Percentiles rank a stretch among this genome's conserved stretches.
Evolutionary conservation across 1,140 invertebrate species (phyloP).

Genomic region (Harpegnathos saltator): DNA sequence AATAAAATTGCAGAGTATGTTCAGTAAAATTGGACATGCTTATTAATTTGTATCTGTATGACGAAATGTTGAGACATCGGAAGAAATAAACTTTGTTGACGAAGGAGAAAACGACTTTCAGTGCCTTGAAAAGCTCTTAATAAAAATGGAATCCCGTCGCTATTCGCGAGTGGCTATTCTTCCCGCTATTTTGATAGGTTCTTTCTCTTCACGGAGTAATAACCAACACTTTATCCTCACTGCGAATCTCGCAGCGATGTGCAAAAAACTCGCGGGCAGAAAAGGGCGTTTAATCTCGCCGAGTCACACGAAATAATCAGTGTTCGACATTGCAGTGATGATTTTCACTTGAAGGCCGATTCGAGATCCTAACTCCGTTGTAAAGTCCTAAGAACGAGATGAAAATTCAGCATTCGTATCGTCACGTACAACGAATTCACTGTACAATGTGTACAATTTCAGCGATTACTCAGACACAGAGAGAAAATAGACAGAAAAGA

Average conservation of each 20-base stretch:
- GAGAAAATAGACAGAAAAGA: too few species aligned
- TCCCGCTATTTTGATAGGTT: slow-evolving; percentile 13
- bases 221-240: slow-evolving; percentile 50
- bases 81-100: slow-evolving; percentile 1
- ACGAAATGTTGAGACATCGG: background rate
- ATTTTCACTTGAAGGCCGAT: background rate
- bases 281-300: slow-evolving; percentile 31
- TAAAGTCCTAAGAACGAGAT: background rate
- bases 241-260: slow-evolving; percentile 36
- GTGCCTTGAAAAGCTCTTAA: slow-evolving; percentile 41
- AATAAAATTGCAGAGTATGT: too few species aligned
- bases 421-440: background rate
- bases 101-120: background rate
- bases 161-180: background rate
- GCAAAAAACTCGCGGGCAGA: slow-evolving; percentile 18
- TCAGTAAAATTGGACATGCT: background rate
- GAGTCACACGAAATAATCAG: slow-evolving; percentile 32
- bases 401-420: background rate
- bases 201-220: slow-evolving; percentile 49
- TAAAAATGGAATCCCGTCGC: slow-evolving; percentile 25
- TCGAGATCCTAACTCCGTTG: background rate
- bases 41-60: background rate
- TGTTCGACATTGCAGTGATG: background rate
- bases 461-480: too few species aligned
- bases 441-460: background rate